A percentile compares a stretch with the other conserved stretches of the same genome.
These are phyloP conservation scores for Stegodyphus mimosarum DNA, from an alignment of 1,140 invertebrate species.

Conservation along the genomic window DNA sequence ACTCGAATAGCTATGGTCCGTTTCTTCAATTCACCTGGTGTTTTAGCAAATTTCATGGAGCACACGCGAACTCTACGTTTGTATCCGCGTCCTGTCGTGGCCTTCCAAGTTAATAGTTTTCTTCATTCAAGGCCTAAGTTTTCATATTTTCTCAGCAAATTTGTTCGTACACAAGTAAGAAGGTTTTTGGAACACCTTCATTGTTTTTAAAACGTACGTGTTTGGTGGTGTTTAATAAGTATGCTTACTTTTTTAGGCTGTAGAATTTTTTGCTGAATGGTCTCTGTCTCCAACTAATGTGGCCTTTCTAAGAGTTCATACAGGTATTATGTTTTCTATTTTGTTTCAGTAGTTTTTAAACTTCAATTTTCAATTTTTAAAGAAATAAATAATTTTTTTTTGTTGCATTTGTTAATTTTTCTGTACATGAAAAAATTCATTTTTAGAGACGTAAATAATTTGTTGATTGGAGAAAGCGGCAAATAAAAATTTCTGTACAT, in stretches of 20 bases:
- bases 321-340: slow-evolving; percentile 70
- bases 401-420: background rate
- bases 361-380: slow-evolving; percentile 73
- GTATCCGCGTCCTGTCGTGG: slow-evolving; percentile 97
- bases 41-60: slow-evolving; percentile 96
- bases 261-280: slow-evolving; percentile 99
- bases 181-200: no score
- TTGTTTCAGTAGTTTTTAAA: slow-evolving; percentile 64
- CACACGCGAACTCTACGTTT: slow-evolving; percentile 95
- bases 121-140: slow-evolving; percentile 83
- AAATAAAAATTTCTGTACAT: no score
- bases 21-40: slow-evolving; percentile 98
- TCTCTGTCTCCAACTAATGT: slow-evolving; percentile 96
- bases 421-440: no score
- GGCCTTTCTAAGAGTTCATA: slow-evolving; percentile 95
- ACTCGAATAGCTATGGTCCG: slow-evolving; percentile 98
- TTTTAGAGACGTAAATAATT: no score
- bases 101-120: slow-evolving; percentile 98
- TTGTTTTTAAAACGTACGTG: background rate
- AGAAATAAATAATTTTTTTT: background rate
- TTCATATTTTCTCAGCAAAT: slow-evolving; percentile 88
- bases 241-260: slow-evolving; percentile 76
- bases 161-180: slow-evolving; percentile 82
- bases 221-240: background rate
- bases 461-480: no score